phyloP scores from a whole-genome alignment of 2,113 vertebrate genomes.

The Lophotis ruficrista region DNA sequence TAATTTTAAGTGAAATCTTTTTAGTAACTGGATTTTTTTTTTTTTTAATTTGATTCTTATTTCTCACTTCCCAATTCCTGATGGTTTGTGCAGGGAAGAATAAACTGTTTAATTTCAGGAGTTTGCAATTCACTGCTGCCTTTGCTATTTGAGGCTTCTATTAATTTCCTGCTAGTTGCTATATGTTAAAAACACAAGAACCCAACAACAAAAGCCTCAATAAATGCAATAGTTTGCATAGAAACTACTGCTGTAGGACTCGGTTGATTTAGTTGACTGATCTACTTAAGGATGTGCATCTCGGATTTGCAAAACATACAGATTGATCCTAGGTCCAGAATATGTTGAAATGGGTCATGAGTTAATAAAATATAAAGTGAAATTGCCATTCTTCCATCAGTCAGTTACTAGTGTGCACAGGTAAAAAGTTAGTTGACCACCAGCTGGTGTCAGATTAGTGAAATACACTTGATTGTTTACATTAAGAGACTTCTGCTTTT shows the following conservation, averaged over 20 bases:
- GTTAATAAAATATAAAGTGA: neutral
- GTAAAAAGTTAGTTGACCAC: neutral
- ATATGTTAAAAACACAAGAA: neutral
- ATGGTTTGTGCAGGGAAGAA: neutral
- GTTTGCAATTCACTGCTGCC: neutral
- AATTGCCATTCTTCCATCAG: neutral
- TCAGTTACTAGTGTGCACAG: neutral
- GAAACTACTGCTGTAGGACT: neutral
- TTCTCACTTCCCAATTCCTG: neutral
- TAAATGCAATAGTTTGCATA: rapidly evolving
- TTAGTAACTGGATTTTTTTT: neutral
- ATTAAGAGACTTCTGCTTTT: neutral
- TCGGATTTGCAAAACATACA: neutral
- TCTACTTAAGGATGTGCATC: neutral
- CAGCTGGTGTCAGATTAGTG: neutral
- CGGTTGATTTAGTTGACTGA: neutral
- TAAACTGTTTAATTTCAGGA: neutral
- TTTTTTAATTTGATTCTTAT: neutral
- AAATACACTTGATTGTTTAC: neutral
- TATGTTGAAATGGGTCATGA: neutral
- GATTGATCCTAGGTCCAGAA: neutral
- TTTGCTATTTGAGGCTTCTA: neutral
- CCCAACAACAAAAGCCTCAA: neutral
- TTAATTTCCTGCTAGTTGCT: neutral
- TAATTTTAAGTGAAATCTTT: neutral